phyloP scores from a whole-genome alignment of 2,888 invertebrate species.

The Chalcis sispes region DNA sequence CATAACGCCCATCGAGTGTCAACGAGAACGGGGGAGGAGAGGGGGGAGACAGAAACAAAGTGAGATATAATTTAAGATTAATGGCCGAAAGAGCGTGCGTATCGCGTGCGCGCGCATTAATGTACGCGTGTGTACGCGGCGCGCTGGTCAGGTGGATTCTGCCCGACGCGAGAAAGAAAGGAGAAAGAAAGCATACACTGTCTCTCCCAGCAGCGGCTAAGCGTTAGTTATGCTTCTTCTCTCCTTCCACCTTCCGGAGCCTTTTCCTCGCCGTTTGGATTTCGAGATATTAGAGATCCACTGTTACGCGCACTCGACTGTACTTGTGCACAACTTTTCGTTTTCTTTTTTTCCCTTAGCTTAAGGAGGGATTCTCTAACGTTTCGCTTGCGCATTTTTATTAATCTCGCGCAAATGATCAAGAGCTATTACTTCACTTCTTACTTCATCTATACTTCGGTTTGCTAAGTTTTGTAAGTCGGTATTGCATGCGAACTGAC shows the following conservation, averaged over 20 bases:
- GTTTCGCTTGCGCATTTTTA: too few species aligned
- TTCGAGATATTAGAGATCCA: too few species aligned
- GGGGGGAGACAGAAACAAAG: background rate
- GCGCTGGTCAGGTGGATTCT: constrained; percentile 75
- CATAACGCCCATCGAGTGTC: too few species aligned
- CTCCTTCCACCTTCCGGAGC: constrained; percentile 43
- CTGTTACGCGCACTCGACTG: too few species aligned
- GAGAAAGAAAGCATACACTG: constrained; percentile 3
- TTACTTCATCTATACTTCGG: too few species aligned
- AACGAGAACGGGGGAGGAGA: background rate
- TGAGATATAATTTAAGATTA: background rate
- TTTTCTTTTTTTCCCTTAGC: too few species aligned
- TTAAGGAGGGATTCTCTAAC: too few species aligned
- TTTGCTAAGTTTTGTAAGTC: too few species aligned
- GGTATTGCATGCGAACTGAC: too few species aligned
- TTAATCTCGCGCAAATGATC: too few species aligned
- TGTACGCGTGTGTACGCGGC: constrained; percentile 67
- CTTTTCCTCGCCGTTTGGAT: background rate
- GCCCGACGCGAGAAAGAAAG: constrained; percentile 35
- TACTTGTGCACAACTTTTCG: too few species aligned
- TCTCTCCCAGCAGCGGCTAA: background rate
- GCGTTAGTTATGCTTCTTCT: background rate
- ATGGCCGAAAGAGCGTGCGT: background rate
- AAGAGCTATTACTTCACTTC: too few species aligned
- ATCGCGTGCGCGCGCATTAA: constrained; percentile 7